Conservation (phyloP, 2,797 vertebrate species). For the Sparus aurata region DNA sequence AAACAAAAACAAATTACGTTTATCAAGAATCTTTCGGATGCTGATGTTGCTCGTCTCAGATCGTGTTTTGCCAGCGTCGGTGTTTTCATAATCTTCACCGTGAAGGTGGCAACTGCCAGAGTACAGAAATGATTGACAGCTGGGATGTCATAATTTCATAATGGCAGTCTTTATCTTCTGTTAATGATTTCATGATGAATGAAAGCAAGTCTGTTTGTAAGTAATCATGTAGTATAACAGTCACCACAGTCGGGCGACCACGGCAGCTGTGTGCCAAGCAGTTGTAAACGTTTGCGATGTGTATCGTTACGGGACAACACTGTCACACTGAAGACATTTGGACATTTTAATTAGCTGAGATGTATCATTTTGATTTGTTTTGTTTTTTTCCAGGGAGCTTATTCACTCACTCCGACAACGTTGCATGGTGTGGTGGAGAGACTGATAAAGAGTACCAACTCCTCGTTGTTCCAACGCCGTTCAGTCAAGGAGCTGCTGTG, state of each 20-base stretch:
- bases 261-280: conserved; percentile 24
- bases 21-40: neutral
- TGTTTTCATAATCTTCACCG: neutral
- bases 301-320: neutral
- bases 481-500: conserved; percentile 92
- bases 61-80: neutral
- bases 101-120: neutral
- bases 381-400: conserved; percentile 83
- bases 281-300: neutral
- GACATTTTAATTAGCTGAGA: neutral
- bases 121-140: neutral
- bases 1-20: neutral
- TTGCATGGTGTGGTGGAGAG: conserved; percentile 70
- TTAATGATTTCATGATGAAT: conserved; percentile 15
- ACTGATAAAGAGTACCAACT: conserved; percentile 78
- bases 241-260: conserved; percentile 45
- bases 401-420: conserved; percentile 62
- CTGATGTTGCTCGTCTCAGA: neutral
- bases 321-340: neutral
- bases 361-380: conserved; percentile 16
- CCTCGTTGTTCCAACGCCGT: conserved; percentile 89
- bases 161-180: neutral
- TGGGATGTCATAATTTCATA: neutral
- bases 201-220: neutral
- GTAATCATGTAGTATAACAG: neutral